Evolutionary conservation across 1,140 invertebrate genomes (phyloP), one percentile per base, ranked within the genome.

Genomic region (Pogonomyrmex californicus): DNA sequence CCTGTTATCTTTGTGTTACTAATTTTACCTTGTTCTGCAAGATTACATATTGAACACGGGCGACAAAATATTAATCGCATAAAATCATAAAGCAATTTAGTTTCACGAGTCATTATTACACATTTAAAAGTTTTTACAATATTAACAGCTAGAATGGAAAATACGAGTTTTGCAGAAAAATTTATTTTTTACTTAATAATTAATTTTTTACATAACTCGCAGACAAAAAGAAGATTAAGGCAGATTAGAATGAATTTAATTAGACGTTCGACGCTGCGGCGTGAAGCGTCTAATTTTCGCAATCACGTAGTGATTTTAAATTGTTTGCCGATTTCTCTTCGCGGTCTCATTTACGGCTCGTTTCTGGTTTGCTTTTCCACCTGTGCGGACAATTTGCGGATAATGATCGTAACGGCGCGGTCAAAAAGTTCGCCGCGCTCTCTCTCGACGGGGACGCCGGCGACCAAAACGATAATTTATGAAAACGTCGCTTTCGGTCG

Each of bases 391-490:
- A 83, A 83, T 75, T 73, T 75, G 79, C 30, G 82, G 47, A 85
- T 85, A 85, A 85, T 85, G 70, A 65, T 63, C 60, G 73, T 23
- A 65, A 66, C 60, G 47, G n/a, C 60, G 54, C 36, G 56, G 58
- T 75, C 54, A 49, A 66, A 88, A 88, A 85, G 63, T 83, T 83
- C 23, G 7, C 36, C 23, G 82, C n/a, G 33, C 17, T 23, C 51
- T 38, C 63, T 44, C 56, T 36, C 12, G n/a, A 36, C 33, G 14
- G 0, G 44, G 9, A 60, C 6, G 30, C 23, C 36, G 23, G 14
- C 38, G 77, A 56, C 58, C 65, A 62, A 23, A 49, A 78, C 79
- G 73, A 78, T 88, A 89, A 89, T 88, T 89, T 83, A 83, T 83
- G 79, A 83, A 83, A 75, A 60, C 87, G 87, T 77, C 73, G 75